Conservation (phyloP, 2,888 invertebrate species). For the Priocnemis perturbator region DNA sequence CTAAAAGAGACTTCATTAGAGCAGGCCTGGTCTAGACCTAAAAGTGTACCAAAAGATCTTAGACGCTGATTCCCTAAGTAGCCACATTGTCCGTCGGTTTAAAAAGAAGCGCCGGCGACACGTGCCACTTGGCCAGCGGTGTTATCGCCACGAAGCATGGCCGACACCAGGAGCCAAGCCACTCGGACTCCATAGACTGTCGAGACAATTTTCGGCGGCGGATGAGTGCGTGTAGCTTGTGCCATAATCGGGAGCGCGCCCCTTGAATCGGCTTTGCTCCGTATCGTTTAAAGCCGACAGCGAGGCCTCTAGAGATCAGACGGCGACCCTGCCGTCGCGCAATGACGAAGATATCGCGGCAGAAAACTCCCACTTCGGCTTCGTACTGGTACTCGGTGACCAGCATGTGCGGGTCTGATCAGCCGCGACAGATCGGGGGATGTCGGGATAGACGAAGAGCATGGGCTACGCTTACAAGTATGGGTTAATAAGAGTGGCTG, state of each 20-base stretch:
- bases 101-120: slow-evolving; percentile 50
- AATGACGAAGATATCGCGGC: neutral
- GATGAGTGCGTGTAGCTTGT: slow-evolving; percentile 10
- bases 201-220: slow-evolving; percentile 37
- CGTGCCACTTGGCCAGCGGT: slow-evolving; percentile 63
- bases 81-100: slow-evolving; percentile 35
- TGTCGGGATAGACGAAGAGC: too few species aligned
- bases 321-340: slow-evolving; percentile 13
- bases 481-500: too few species aligned
- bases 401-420: too few species aligned
- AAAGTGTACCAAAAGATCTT: slow-evolving; percentile 13
- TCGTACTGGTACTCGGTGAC: too few species aligned
- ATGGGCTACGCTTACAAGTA: too few species aligned
- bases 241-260: neutral
- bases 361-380: too few species aligned
- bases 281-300: slow-evolving; percentile 28
- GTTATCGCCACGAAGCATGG: slow-evolving; percentile 49
- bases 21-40: slow-evolving; percentile 38
- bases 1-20: slow-evolving; percentile 19
- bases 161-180: slow-evolving; percentile 38
- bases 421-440: too few species aligned
- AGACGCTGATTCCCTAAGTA: slow-evolving; percentile 30
- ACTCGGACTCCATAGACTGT: slow-evolving; percentile 36
- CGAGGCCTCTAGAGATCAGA: slow-evolving; percentile 18
- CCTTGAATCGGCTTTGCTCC: slow-evolving; percentile 19